Evolutionary conservation across 2,888 invertebrate species (phyloP).

Genomic region (Alloscopus bannaensis): DNA sequence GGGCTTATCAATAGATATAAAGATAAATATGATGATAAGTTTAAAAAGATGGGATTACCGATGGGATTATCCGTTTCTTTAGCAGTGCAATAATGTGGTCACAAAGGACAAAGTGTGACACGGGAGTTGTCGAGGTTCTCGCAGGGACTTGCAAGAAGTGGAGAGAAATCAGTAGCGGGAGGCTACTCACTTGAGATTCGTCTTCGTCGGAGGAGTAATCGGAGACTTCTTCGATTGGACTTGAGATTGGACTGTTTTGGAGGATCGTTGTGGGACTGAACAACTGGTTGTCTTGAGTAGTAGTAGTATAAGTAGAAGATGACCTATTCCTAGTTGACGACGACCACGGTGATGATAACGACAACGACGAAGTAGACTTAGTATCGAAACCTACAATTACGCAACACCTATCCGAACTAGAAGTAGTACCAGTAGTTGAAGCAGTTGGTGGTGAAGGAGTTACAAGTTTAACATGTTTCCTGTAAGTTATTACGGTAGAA

Average conservation of each 20-base stretch:
- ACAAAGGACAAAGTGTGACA: slow-evolving; percentile 30
- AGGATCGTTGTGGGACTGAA: slow-evolving; percentile 21
- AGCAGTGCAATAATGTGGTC: slow-evolving; percentile 47
- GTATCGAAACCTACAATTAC: slow-evolving; percentile 15
- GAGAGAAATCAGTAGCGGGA: not conserved
- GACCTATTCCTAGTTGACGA: slow-evolving; percentile 8
- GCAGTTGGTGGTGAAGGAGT: slow-evolving; percentile 14
- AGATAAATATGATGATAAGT: not conserved
- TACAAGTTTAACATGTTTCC: slow-evolving; percentile 28
- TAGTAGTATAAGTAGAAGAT: slow-evolving; percentile 17
- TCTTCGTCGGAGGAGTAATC: slow-evolving; percentile 9
- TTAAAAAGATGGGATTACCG: slow-evolving; percentile 44
- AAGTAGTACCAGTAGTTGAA: slow-evolving; percentile 33
- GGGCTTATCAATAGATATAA: too few species aligned
- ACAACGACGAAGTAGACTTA: slow-evolving; percentile 2
- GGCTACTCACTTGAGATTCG: slow-evolving; percentile 11
- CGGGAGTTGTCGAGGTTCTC: slow-evolving; percentile 29
- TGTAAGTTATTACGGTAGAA: not conserved
- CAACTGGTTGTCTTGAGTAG: slow-evolving; percentile 34
- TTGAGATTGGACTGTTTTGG: not conserved
- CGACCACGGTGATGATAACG: not conserved
- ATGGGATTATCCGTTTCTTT: slow-evolving; percentile 58
- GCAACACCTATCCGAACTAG: slow-evolving; percentile 12
- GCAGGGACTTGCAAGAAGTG: slow-evolving; percentile 33
- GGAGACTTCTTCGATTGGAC: slow-evolving; percentile 9